Conservation (phyloP, 92 coral and sea anemone species). For the Siderastrea radians region DNA sequence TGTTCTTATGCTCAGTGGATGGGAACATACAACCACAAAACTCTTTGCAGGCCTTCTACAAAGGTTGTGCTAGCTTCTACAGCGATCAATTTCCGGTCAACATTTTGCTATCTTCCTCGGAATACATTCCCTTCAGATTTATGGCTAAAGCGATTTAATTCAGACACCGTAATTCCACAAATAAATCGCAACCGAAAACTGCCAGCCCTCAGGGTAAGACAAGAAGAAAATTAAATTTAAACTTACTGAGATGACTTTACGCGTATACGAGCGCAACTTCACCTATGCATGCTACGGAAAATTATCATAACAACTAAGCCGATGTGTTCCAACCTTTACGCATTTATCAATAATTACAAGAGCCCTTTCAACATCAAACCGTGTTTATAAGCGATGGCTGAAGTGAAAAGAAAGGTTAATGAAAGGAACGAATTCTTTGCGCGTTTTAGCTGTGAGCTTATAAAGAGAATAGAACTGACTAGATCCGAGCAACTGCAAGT, state of each 20-base stretch:
- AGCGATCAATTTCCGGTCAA: slow-evolving; percentile 30
- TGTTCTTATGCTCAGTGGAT: background rate
- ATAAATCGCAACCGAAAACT: background rate
- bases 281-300: background rate
- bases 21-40: background rate
- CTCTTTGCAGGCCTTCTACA: too few species aligned
- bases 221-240: background rate
- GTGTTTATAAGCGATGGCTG: background rate
- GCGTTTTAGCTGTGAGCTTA: background rate
- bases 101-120: background rate
- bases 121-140: background rate
- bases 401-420: background rate
- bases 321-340: background rate
- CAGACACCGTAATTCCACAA: background rate
- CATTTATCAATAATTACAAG: background rate
- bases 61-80: background rate
- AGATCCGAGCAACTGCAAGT: background rate
- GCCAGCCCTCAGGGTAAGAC: background rate
- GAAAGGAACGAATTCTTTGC: slow-evolving; percentile 2
- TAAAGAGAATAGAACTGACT: background rate
- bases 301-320: slow-evolving; percentile 12
- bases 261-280: background rate
- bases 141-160: background rate
- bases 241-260: background rate
- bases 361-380: background rate